phyloP scores from a whole-genome alignment of 2,888 invertebrate species.

The Siphlonurus alternatus region DNA sequence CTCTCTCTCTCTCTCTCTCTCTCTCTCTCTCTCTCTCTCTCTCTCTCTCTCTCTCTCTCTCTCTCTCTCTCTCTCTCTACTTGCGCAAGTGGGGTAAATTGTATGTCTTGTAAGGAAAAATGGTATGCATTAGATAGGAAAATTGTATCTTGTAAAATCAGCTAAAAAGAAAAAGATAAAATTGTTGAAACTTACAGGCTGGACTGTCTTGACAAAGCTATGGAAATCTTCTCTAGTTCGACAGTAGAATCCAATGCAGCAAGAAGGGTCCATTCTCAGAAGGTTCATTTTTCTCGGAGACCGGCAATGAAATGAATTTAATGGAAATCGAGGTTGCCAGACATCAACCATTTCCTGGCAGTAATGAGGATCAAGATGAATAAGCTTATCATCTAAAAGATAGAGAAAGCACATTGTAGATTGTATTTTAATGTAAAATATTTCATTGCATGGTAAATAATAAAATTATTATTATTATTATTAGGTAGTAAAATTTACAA shows the following conservation, averaged over 20 bases:
- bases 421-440: conserved; percentile 1
- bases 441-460: not conserved
- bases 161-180: no score
- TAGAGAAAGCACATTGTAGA: no score
- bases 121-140: no score
- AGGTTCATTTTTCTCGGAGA: conserved; percentile 72
- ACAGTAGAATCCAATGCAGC: conserved; percentile 81
- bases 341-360: conserved; percentile 84
- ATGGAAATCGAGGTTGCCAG: conserved; percentile 56
- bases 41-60: no score
- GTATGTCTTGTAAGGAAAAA: no score
- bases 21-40: no score
- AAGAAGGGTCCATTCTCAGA: conserved; percentile 80
- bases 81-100: no score
- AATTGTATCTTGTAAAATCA: no score
- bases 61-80: no score
- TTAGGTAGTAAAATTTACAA: not conserved
- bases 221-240: conserved; percentile 57
- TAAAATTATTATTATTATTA: not conserved
- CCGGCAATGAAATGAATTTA: conserved; percentile 68
- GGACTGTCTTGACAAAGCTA: conserved; percentile 50
- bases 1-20: no score
- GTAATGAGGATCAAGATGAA: conserved; percentile 87
- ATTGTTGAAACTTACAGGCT: conserved; percentile 35
- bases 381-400: conserved; percentile 69